Conservation (phyloP, 2,888 invertebrate genomes). For the Aspidapion aeneum region DNA sequence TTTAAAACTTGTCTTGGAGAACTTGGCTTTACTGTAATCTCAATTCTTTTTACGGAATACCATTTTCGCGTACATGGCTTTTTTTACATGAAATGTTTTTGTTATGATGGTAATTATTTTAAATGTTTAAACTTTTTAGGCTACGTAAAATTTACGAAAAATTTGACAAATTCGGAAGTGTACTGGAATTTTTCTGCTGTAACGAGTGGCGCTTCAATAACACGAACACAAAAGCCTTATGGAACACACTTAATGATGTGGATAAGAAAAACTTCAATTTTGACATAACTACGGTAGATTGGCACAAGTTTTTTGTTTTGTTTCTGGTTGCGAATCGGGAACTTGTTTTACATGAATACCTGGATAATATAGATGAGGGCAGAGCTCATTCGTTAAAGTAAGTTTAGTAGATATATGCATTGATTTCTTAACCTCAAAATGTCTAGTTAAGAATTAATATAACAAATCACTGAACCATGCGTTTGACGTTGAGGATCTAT, state of each 20-base stretch:
- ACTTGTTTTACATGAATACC: conserved; percentile 7
- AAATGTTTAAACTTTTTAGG: no score
- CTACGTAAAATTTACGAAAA: conserved; percentile 14
- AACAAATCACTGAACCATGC: no score
- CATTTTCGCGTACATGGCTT: no score
- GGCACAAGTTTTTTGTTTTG: conserved; percentile 16
- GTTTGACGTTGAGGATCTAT: no score
- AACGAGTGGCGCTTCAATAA: conserved; percentile 15
- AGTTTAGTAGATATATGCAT: no score
- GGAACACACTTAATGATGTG: conserved; percentile 11
- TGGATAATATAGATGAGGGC: conserved; percentile 18
- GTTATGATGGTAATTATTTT: no score
- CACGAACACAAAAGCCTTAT: conserved; percentile 11
- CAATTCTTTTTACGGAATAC: no score
- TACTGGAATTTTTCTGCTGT: conserved; percentile 13
- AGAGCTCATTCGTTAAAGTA: conserved; percentile 7
- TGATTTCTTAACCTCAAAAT: no score
- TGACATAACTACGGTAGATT: conserved; percentile 17
- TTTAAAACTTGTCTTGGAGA: no score
- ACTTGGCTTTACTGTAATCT: no score
- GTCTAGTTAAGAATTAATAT: no score
- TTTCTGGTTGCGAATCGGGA: conserved; percentile 14
- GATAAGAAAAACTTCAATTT: conserved; percentile 20
- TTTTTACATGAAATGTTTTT: no score
- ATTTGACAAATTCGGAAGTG: conserved; percentile 9